A percentile compares a stretch with the other conserved stretches of the same genome.
Evolutionary conservation across 1,140 invertebrate genomes (phyloP).

Genomic region (Bombus waltoni): DNA sequence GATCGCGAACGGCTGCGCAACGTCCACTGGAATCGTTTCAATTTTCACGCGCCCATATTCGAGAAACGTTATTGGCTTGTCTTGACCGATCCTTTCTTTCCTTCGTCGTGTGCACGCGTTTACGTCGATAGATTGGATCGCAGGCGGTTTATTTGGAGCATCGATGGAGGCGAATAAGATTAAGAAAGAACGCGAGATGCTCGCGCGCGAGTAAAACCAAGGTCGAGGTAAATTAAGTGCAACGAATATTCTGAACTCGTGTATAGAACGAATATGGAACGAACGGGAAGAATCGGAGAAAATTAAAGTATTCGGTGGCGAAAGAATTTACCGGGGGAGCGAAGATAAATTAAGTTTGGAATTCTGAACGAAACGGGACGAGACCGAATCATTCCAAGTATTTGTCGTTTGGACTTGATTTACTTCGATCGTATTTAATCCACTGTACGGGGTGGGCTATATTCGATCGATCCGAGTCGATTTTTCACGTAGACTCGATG

Average conservation of each 20-base stretch:
- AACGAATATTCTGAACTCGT: neutral
- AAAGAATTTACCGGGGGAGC: no score
- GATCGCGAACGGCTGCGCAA: neutral
- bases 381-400: conserved; percentile 18
- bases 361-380: neutral
- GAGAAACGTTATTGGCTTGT: neutral
- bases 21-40: neutral
- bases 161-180: no score
- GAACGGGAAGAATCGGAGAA: neutral
- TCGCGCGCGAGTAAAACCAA: neutral
- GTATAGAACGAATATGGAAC: neutral
- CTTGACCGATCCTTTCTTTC: neutral
- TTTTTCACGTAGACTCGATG: neutral
- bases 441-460: neutral
- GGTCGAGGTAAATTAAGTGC: neutral
- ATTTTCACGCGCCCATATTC: neutral
- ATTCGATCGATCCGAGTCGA: conserved; percentile 1
- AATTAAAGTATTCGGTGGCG: neutral
- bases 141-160: neutral
- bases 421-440: neutral
- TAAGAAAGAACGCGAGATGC: neutral
- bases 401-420: conserved; percentile 7
- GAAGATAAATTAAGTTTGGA: neutral
- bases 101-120: neutral
- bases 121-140: neutral